Base-by-base conservation (phyloP, 2,113 vertebrate genomes). In the Apodemus sylvaticus region DNA sequence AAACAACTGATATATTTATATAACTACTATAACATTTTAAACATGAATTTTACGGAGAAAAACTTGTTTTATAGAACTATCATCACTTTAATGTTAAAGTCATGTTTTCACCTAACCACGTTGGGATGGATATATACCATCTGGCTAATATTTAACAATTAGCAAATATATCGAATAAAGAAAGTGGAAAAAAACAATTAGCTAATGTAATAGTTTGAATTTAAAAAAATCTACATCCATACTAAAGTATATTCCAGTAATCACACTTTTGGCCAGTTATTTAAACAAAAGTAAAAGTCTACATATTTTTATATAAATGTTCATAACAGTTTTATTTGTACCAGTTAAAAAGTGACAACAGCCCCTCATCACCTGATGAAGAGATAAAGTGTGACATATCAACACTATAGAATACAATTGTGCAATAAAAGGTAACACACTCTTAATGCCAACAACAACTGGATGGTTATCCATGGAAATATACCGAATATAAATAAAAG, bases 61-160 rank as follows among this genome's bases (percentile, higher is more conserved):
- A 62, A 1, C 26, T 86, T 81, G 19, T 93, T 92, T 96, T 64
- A 86, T 88, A 94, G 91, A 86, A 92, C 55, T 60, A 85, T 76
- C 45, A 88, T 89, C 85, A 92, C 53, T 79, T 83, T 93, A 94
- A 58, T 53, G n/a, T 60, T 74, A 89, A 74, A 19, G 86, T 82
- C 60, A 87, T 68, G 34, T 77, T 76, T 91, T 53, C 22, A 91
- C 89, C 4, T 74, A 78, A 73, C 73, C 8, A 74, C 39, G 88
- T 94, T 97, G 78, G 19, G 20, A 66, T 48, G 5, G 74, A 29
- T 93, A n/a, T 79, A n/a, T 71, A 48, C 20, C 36, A 91, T 42
- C 62, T 89, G 68, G 39, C 3, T 22, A 39, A 79, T 62, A 78
- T 62, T 55, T 89, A 78, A 93, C 90, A 88, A 73, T 79, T 93